Base-by-base conservation (phyloP, 2,888 invertebrate species). In the Lordiphosa fenestrarum region DNA sequence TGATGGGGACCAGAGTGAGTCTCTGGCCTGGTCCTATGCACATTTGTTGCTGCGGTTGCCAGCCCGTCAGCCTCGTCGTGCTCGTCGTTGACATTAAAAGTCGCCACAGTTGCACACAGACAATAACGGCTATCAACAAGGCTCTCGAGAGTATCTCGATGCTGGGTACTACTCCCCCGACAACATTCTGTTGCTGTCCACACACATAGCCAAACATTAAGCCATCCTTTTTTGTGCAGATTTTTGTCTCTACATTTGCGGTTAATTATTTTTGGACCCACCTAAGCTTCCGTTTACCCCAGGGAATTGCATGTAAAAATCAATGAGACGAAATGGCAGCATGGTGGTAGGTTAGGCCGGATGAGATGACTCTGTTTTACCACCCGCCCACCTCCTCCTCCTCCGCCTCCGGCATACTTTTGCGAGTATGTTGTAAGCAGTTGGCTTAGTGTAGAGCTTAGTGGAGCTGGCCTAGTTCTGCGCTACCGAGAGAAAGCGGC, bases 41-140 rank as follows among this genome's bases (percentile, higher is more conserved):
- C 83, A 78, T 75, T 76, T 78, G 83, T 71, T 83, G 72, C 66
- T 83, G 83, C 72, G 83, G 83, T 71, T 82, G 48, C 39, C 25
- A 67, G 59, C 77, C 58, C 74, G 68, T 77, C 71, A 81, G 70
- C 82, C 44, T 5, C 25, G 7, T 35, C n/a, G n/a, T 9, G 36
- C 12, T 21, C 38, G 39, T 62, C 60, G 82, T 78, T 75, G 78
- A 78, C 83, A 82, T 82, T 74, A 82, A 82, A 66, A 61, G 78
- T 82, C 63, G 82, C 78, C 59, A 55, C 55, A 63, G 70, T 53
- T 63, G 53, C 63, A 62, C 66, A 52, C 71, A 76, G 71, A 73
- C 84, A 84, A 77, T 77, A 73, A 73, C 73, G 77, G 66, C 84
- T 70, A 67, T 76, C 76, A 80, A 65, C 71, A 63, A 64, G 65